These are phyloP conservation scores for Eudyptes chrysolophus DNA, from an alignment of 2,113 vertebrate genomes.

Conservation along the genomic window DNA sequence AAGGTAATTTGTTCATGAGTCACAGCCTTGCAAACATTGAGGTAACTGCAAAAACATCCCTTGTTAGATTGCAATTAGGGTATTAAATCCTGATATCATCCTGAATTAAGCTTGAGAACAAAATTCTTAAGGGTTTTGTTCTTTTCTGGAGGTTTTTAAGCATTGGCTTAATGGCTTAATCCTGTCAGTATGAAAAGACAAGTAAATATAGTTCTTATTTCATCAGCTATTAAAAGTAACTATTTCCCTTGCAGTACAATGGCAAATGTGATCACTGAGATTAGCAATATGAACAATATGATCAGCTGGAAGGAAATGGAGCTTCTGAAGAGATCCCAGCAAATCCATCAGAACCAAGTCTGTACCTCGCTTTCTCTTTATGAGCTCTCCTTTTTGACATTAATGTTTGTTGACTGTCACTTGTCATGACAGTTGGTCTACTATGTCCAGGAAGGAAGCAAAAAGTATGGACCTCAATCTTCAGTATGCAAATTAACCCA, in stretches of 20 bases:
- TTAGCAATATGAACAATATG: background rate
- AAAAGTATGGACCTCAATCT: background rate
- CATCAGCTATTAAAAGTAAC: conserved; percentile 29
- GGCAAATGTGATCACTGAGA: background rate
- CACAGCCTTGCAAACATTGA: conserved; percentile 65
- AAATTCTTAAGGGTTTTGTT: background rate
- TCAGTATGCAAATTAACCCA: background rate
- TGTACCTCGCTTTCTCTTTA: background rate
- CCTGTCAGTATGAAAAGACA: background rate
- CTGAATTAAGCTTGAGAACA: conserved; percentile 24
- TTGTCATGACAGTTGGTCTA: background rate
- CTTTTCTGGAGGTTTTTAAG: background rate
- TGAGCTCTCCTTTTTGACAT: background rate
- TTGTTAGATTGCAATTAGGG: conserved; percentile 44
- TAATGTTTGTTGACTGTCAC: background rate
- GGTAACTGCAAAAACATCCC: conserved; percentile 61
- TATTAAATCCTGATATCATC: conserved; percentile 52
- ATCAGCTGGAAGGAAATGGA: background rate
- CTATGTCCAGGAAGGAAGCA: background rate
- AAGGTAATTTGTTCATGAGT: conserved; percentile 73
- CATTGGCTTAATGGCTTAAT: background rate
- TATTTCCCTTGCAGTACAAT: background rate
- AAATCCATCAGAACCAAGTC: background rate
- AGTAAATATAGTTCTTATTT: conserved; percentile 4
- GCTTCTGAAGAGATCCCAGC: background rate